Conservation (phyloP, 2,888 invertebrate genomes). For the Cerceris ruficornis region DNA sequence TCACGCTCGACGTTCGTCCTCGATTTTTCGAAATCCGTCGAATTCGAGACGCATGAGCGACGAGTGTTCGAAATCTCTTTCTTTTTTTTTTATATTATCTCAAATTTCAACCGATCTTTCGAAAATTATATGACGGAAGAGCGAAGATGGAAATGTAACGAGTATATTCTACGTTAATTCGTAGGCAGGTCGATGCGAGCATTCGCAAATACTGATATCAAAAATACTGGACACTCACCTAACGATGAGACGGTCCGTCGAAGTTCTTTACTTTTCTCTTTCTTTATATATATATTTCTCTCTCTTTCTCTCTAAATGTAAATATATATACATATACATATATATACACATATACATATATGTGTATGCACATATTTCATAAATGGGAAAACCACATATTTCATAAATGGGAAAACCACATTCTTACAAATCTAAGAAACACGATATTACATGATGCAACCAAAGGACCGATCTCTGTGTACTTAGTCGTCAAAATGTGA, state of each 20-base stretch:
- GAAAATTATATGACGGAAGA: constrained; percentile 23
- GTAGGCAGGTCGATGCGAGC: constrained; percentile 66
- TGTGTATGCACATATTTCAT: constrained; percentile 50
- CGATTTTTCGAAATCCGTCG: background rate
- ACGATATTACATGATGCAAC: constrained; percentile 26
- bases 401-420: constrained; percentile 55
- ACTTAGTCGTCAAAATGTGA: background rate
- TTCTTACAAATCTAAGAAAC: constrained; percentile 62
- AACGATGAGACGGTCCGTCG: constrained; percentile 58
- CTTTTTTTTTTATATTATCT: background rate
- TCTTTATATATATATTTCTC: constrained; percentile 38
- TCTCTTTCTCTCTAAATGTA: constrained; percentile 33
- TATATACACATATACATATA: constrained; percentile 4
- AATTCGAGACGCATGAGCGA: background rate
- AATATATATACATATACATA: constrained; percentile 38
- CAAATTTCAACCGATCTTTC: constrained; percentile 4
- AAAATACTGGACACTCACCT: constrained; percentile 77
- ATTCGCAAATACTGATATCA: constrained; percentile 79
- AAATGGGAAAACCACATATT: no score
- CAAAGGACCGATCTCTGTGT: constrained; percentile 38
- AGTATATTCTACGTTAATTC: constrained; percentile 67
- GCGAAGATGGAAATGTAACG: constrained; percentile 45
- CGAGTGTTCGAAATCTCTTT: no score
- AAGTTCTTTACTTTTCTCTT: constrained; percentile 55
- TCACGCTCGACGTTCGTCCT: no score